These are phyloP conservation scores for Pangasianodon gigas DNA, from an alignment of 2,113 vertebrate species.

Conservation along the genomic window DNA sequence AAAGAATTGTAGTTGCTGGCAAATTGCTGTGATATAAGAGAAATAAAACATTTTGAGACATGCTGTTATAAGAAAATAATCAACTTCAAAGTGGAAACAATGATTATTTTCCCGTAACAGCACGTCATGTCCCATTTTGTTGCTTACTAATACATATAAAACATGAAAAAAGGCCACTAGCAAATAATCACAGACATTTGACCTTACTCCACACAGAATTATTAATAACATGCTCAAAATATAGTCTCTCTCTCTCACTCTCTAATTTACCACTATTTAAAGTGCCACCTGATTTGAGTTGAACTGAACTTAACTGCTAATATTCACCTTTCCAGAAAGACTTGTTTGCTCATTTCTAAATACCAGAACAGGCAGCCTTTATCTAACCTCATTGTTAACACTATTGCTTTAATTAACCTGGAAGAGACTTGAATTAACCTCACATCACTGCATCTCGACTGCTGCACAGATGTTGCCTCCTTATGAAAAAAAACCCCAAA, in stretches of 20 bases:
- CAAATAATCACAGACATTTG: background rate
- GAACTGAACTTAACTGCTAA: conserved; percentile 16
- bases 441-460: conserved; percentile 7
- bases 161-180: background rate
- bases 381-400: conserved; percentile 41
- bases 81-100: background rate
- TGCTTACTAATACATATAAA: background rate
- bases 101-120: background rate
- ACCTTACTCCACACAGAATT: background rate
- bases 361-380: conserved; percentile 40
- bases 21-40: background rate
- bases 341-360: conserved; percentile 40
- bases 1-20: background rate
- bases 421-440: conserved; percentile 43
- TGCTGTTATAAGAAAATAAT: background rate
- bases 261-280: background rate
- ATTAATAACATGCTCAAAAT: conserved; percentile 34
- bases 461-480: conserved; percentile 22
- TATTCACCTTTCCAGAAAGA: background rate
- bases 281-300: conserved; percentile 24
- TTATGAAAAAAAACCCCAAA: background rate
- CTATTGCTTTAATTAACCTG: conserved; percentile 49
- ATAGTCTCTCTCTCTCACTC: background rate
- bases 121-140: background rate
- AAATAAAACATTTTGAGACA: background rate